phyloP scores from a whole-genome alignment of 2,888 invertebrate species.

The Luffia ferchaultella region DNA sequence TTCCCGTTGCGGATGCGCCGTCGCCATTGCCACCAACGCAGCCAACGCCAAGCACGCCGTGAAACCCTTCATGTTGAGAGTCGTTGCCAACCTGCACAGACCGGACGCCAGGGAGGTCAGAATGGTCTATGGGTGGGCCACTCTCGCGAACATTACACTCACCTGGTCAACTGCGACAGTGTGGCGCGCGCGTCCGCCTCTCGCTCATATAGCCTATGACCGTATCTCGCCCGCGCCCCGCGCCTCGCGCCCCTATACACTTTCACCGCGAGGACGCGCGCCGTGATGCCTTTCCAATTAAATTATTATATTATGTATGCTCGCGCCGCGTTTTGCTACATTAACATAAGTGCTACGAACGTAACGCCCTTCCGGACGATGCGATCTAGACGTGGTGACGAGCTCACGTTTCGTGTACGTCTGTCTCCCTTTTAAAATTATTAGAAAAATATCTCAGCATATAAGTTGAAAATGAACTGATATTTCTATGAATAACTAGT shows the following conservation, averaged over 20 bases:
- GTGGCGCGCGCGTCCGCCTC: slow-evolving; percentile 42
- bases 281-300: background rate
- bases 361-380: background rate
- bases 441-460: too few relatives aligned
- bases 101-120: too few relatives aligned
- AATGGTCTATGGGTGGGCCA: too few relatives aligned
- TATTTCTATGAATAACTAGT: too few relatives aligned
- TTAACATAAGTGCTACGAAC: background rate
- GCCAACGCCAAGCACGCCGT: slow-evolving; percentile 22
- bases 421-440: too few relatives aligned
- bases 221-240: slow-evolving; percentile 15
- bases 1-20: slow-evolving; percentile 76
- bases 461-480: too few relatives aligned
- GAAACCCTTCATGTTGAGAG: background rate
- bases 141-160: slow-evolving; percentile 28
- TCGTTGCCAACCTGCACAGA: background rate
- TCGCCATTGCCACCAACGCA: slow-evolving; percentile 51
- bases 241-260: slow-evolving; percentile 27
- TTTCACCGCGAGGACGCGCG: slow-evolving; percentile 39
- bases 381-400: too few relatives aligned
- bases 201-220: slow-evolving; percentile 30
- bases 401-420: too few relatives aligned
- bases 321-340: background rate
- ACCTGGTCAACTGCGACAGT: slow-evolving; percentile 45
- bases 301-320: background rate